Evolutionary conservation across 1,140 invertebrate genomes (phyloP).

Genomic region (Drosophila novamexicana): DNA sequence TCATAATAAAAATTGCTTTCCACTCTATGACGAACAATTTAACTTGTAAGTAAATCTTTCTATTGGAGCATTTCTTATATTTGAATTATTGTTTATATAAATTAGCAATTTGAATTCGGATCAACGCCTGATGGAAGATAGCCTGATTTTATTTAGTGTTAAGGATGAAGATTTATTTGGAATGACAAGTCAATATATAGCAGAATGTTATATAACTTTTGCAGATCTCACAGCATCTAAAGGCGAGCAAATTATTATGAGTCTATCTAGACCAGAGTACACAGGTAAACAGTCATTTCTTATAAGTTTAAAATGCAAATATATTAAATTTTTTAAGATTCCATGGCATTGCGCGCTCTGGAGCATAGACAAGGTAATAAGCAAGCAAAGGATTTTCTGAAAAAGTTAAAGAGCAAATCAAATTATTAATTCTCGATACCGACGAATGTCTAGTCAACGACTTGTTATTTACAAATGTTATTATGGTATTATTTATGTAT

Average conservation of each 20-base stretch:
- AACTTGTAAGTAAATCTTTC: slow-evolving; percentile 88
- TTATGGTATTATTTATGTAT: slow-evolving; percentile 6
- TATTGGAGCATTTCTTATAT: neutral
- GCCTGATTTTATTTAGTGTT: slow-evolving; percentile 93
- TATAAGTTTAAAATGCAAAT: neutral
- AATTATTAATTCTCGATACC: slow-evolving; percentile 39
- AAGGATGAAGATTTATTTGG: slow-evolving; percentile 98
- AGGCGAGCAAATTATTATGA: slow-evolving; percentile 92
- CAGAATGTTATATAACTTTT: slow-evolving; percentile 95
- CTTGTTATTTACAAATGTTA: slow-evolving; percentile 21
- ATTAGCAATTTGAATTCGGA: slow-evolving; percentile 90
- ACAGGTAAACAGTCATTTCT: slow-evolving; percentile 86
- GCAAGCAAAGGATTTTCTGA: slow-evolving; percentile 95
- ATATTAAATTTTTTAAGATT: slow-evolving; percentile 87
- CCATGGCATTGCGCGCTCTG: slow-evolving; percentile 91
- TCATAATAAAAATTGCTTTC: slow-evolving; percentile 96
- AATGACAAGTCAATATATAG: slow-evolving; percentile 95
- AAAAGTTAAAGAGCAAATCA: slow-evolving; percentile 90
- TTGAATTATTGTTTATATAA: slow-evolving; percentile 23
- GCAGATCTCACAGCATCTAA: slow-evolving; percentile 88
- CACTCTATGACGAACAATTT: slow-evolving; percentile 97
- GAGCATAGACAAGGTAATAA: slow-evolving; percentile 94
- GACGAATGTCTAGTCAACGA: slow-evolving; percentile 7
- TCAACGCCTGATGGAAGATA: slow-evolving; percentile 89
- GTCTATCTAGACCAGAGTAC: slow-evolving; percentile 91